phyloP scores from a whole-genome alignment of 2,113 vertebrate species.

The Hyperoodon ampullatus region DNA sequence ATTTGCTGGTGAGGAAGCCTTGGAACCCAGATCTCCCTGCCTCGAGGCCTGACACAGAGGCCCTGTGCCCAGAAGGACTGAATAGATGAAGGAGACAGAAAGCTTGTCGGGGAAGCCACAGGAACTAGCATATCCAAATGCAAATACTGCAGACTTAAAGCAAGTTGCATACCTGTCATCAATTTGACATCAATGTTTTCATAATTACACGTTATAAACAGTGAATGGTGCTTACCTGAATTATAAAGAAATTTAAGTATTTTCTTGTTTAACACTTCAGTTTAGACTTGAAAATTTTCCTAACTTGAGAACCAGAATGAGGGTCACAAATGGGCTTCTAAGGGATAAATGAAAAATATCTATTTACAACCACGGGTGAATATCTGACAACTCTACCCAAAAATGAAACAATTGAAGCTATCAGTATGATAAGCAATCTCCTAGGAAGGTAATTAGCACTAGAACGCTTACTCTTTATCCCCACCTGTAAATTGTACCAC shows the following conservation, averaged over 20 bases:
- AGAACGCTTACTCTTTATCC: background rate
- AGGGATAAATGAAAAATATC: background rate
- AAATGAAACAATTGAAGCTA: too few species aligned
- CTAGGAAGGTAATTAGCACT: background rate
- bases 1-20: background rate
- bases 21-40: background rate
- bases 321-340: background rate
- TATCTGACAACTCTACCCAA: background rate
- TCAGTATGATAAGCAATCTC: background rate
- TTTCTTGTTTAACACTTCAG: constrained; percentile 58
- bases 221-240: background rate
- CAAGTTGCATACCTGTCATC: background rate
- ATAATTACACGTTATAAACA: background rate
- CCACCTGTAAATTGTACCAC: background rate
- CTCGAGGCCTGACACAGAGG: background rate
- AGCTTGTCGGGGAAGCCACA: too few species aligned
- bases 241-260: background rate
- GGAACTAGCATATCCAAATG: accelerated
- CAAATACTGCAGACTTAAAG: background rate
- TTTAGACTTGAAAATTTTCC: constrained; percentile 17
- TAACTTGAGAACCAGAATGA: background rate
- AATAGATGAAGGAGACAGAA: background rate
- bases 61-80: too few species aligned
- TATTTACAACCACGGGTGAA: background rate
- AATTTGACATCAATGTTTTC: background rate